These are phyloP conservation scores for Flexamia atlantica DNA, from an alignment of 2,888 invertebrate species.

Conservation along the genomic window DNA sequence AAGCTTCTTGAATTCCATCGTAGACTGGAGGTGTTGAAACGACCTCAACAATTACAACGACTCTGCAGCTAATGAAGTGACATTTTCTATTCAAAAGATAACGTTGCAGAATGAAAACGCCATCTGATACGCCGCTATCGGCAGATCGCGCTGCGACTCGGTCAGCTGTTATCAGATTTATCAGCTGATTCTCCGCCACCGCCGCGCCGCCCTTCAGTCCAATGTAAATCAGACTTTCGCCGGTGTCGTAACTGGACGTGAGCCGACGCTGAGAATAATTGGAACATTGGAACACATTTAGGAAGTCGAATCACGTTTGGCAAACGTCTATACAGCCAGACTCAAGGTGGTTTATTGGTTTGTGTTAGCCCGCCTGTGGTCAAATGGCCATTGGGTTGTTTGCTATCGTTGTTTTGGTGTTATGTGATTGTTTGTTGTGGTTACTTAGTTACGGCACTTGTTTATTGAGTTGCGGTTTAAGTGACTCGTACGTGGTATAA, in stretches of 20 bases:
- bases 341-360: neutral
- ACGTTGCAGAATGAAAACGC: neutral
- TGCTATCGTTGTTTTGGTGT: neutral
- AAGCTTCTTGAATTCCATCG: too few species aligned
- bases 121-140: slow-evolving; percentile 11
- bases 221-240: slow-evolving; percentile 50
- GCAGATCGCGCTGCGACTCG: neutral
- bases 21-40: too few species aligned
- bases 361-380: too few species aligned
- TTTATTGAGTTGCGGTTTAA: too few species aligned
- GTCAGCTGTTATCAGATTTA: neutral
- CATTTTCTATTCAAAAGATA: neutral
- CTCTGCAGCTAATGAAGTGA: neutral
- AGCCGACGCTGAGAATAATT: slow-evolving; percentile 3
- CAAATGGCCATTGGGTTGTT: too few species aligned
- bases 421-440: neutral
- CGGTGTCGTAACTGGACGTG: neutral
- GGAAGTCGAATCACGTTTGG: slow-evolving; percentile 6
- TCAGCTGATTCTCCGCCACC: slow-evolving; percentile 6
- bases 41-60: too few species aligned
- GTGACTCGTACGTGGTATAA: too few species aligned
- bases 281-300: neutral
- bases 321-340: slow-evolving; percentile 9
- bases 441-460: too few species aligned
- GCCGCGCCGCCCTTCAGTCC: neutral